phyloP scores from a whole-genome alignment of 2,888 invertebrate genomes.

The Oscheius myriophilus region DNA sequence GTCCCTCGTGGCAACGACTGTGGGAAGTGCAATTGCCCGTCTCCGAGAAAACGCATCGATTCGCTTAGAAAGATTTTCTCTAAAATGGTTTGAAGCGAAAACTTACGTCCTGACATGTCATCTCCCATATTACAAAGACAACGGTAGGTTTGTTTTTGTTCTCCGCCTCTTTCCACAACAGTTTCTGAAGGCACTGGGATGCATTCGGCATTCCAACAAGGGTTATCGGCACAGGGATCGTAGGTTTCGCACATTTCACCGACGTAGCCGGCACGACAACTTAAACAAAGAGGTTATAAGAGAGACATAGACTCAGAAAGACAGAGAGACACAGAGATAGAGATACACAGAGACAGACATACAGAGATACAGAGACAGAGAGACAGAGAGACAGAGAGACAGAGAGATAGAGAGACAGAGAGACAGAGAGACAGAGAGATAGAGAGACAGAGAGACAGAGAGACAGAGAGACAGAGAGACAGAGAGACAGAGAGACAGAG shows the following conservation, averaged over 20 bases:
- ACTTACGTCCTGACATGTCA: slow-evolving; percentile 28
- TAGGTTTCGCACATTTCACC: slow-evolving; percentile 45
- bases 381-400: too few species aligned
- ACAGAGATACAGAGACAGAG: too few species aligned
- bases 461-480: not conserved
- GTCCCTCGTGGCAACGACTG: slow-evolving; percentile 19
- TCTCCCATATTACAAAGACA: slow-evolving; percentile 41
- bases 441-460: too few species aligned
- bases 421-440: not conserved
- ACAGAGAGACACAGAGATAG: too few species aligned
- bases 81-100: not conserved
- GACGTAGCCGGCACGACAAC: slow-evolving; percentile 45
- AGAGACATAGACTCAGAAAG: too few species aligned
- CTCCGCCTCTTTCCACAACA: slow-evolving; percentile 11
- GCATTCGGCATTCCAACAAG: slow-evolving; percentile 48
- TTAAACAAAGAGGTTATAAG: not conserved
- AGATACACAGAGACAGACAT: too few species aligned
- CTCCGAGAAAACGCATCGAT: slow-evolving; percentile 12
- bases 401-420: not conserved
- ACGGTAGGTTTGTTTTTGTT: slow-evolving; percentile 30
- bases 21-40: slow-evolving; percentile 27
- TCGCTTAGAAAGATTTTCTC: slow-evolving; percentile 5
- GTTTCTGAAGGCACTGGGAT: slow-evolving; percentile 37
- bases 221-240: slow-evolving; percentile 47
- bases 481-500: too few species aligned